These are phyloP conservation scores for Champsocephalus gunnari DNA, from an alignment of 2,797 vertebrate species.

Conservation along the genomic window DNA sequence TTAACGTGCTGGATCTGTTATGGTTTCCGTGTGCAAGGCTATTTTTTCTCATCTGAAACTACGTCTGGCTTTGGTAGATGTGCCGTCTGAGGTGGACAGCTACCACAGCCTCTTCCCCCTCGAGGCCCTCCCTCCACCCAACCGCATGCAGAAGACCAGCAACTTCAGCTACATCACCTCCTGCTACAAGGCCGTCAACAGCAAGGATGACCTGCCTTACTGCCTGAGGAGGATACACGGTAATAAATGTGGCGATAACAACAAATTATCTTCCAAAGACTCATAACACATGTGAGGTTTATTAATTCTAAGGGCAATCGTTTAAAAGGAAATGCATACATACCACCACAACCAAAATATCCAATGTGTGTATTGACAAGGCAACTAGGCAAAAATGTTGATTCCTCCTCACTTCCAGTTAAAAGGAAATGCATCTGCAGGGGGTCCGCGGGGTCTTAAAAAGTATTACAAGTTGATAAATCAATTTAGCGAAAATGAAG, in stretches of 20 bases:
- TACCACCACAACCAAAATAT: neutral
- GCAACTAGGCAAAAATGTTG: too few species aligned
- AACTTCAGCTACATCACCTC: conserved; percentile 99
- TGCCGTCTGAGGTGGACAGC: conserved; percentile 97
- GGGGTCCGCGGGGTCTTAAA: too few species aligned
- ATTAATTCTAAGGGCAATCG: too few species aligned
- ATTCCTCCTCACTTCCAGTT: neutral
- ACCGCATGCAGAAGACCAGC: conserved; percentile 98
- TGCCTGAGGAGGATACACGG: conserved; percentile 99
- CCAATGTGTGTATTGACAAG: neutral
- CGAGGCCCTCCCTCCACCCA: conserved; percentile 95
- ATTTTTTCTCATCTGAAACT: conserved; percentile 1
- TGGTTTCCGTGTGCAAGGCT: neutral
- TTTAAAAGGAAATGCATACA: neutral
- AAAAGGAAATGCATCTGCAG: neutral
- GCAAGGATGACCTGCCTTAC: conserved; percentile 98
- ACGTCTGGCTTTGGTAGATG: conserved; percentile 81
- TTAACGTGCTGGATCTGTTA: neutral
- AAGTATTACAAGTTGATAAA: too few species aligned
- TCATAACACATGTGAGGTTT: too few species aligned
- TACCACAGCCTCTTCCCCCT: conserved; percentile 99
- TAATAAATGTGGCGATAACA: conserved; percentile 66
- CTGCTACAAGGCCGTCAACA: conserved; percentile 99
- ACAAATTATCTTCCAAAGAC: conserved; percentile 1
- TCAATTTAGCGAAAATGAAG: too few species aligned